These are phyloP conservation scores for Lepidotrigona ventralis DNA, from an alignment of 1,140 invertebrate genomes.

Conservation along the genomic window DNA sequence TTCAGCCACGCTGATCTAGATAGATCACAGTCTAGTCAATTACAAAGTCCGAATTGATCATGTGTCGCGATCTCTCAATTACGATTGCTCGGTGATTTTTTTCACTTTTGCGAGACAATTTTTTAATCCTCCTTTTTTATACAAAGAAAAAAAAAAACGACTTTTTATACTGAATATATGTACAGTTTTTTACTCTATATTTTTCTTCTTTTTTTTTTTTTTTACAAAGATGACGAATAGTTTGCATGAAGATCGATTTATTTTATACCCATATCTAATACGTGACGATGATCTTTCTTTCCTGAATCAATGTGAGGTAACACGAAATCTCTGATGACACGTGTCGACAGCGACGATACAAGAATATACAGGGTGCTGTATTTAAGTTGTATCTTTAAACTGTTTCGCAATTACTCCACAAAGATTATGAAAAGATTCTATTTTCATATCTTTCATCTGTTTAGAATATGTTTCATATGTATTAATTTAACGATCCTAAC, in stretches of 20 bases:
- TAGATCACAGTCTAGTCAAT: constrained; percentile 59
- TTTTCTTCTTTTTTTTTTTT: background rate
- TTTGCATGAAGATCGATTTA: constrained; percentile 20
- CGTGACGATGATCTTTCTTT: constrained; percentile 2
- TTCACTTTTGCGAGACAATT: background rate
- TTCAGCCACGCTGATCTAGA: constrained; percentile 37
- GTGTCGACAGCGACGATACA: background rate
- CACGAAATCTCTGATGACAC: no score
- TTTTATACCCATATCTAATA: background rate
- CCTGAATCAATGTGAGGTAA: background rate
- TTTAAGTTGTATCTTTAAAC: background rate
- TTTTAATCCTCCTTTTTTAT: background rate
- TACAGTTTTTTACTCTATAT: background rate
- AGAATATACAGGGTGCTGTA: background rate
- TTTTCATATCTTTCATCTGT: background rate
- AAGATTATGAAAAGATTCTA: background rate
- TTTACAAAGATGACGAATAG: background rate
- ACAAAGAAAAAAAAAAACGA: background rate
- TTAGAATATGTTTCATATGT: background rate
- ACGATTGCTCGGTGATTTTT: constrained; percentile 15
- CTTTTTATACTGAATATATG: background rate
- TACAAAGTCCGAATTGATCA: constrained; percentile 51
- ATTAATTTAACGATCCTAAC: background rate
- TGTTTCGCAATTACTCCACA: background rate
- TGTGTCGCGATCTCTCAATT: constrained; percentile 9